phyloP scores from a whole-genome alignment of 2,113 vertebrate genomes.

The Apaloderma vittatum region DNA sequence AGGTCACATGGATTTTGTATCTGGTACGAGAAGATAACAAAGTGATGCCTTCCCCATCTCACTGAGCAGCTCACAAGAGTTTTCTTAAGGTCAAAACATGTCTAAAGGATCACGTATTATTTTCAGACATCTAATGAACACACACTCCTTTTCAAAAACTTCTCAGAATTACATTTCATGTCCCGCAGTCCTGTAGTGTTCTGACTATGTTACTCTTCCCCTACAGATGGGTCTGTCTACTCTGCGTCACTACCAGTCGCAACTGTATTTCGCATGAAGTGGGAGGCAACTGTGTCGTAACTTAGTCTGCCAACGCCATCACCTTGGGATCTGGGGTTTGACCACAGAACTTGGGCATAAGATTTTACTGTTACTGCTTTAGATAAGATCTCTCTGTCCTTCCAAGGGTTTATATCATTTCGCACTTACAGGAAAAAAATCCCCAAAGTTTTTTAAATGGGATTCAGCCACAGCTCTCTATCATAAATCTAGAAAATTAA shows the following conservation, averaged over 20 bases:
- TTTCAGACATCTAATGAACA: background rate
- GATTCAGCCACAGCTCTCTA: slow-evolving; percentile 51
- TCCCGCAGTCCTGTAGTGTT: background rate
- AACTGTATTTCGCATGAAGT: background rate
- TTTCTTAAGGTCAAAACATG: background rate
- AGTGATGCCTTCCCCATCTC: background rate
- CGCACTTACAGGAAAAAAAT: slow-evolving; percentile 15
- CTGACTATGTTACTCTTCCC: background rate
- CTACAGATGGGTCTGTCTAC: background rate
- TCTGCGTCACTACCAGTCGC: background rate
- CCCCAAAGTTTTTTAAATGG: slow-evolving; percentile 32
- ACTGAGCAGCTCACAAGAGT: background rate
- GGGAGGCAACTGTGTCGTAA: background rate
- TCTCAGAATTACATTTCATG: background rate
- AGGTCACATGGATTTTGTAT: background rate
- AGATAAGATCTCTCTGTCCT: background rate
- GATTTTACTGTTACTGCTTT: background rate
- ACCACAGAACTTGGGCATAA: background rate
- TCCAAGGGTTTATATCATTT: slow-evolving; percentile 45
- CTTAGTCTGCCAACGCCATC: background rate
- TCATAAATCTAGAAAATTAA: slow-evolving; percentile 37
- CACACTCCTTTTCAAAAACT: background rate
- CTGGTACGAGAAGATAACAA: background rate
- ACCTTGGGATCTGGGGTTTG: background rate
- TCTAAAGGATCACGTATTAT: background rate